These are phyloP conservation scores for Sander lucioperca DNA, from an alignment of 2,113 vertebrate species.

Conservation along the genomic window DNA sequence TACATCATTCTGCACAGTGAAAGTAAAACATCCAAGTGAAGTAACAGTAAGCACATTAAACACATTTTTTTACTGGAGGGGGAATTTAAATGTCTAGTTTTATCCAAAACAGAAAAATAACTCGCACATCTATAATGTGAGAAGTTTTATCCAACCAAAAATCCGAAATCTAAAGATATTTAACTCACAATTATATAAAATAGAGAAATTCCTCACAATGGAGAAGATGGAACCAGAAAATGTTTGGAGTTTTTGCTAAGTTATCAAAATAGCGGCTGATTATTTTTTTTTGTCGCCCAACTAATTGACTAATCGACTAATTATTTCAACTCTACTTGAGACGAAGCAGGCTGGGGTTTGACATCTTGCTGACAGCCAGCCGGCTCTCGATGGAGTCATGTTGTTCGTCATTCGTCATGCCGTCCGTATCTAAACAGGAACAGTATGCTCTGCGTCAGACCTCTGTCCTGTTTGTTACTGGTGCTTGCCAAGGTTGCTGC, in stretches of 20 bases:
- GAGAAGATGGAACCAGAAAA: neutral
- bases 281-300: neutral
- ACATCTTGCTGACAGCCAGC: neutral
- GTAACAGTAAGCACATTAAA: no score
- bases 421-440: neutral
- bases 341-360: neutral
- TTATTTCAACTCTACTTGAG: neutral
- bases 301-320: neutral
- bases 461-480: slow-evolving; percentile 12
- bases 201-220: neutral
- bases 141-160: neutral
- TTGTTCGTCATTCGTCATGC: neutral
- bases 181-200: neutral
- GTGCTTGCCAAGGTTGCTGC: neutral
- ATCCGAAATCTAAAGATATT: neutral
- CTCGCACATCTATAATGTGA: no score
- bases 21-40: neutral
- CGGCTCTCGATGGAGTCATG: neutral
- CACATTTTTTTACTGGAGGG: neutral
- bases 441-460: neutral
- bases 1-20: neutral
- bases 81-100: neutral
- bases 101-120: neutral
- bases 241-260: neutral
- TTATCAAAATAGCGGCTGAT: no score